Conservation (phyloP, 1,140 invertebrate species). For the Pomacea maculata region DNA sequence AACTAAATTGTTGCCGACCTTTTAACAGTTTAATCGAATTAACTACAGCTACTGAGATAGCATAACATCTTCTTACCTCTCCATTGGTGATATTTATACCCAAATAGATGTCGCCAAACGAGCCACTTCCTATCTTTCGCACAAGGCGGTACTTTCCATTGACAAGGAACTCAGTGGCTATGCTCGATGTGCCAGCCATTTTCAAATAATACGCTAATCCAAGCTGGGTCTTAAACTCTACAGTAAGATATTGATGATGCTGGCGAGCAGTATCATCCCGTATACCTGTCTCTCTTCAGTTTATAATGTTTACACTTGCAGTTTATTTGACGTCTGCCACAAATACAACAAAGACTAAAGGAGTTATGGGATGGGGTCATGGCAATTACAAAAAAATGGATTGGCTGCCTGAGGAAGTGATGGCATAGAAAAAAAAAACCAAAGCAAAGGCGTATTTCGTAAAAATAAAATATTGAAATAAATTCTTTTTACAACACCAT, state of each 20-base stretch:
- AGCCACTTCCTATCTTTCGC: constrained; percentile 97
- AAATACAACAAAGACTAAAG: constrained; percentile 2
- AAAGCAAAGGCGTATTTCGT: too few species aligned
- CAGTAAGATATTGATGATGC: neutral
- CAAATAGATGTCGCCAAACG: constrained; percentile 98
- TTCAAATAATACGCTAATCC: neutral
- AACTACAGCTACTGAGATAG: neutral
- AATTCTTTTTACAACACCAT: too few species aligned
- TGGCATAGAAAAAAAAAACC: too few species aligned
- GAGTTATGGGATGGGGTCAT: constrained; percentile 21
- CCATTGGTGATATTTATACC: constrained; percentile 96
- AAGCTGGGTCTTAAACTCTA: neutral
- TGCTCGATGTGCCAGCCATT: constrained; percentile 46
- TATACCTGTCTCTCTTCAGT: neutral
- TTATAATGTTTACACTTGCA: too few species aligned
- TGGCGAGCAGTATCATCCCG: neutral
- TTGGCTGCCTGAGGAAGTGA: too few species aligned
- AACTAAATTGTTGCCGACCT: too few species aligned
- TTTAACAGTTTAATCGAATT: too few species aligned
- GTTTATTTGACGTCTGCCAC: neutral
- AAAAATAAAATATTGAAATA: too few species aligned
- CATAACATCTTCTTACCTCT: constrained; percentile 75
- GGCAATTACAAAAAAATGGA: constrained; percentile 1
- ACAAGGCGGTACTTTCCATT: constrained; percentile 93
- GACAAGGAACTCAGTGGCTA: constrained; percentile 53